Evolutionary conservation across 2,113 vertebrate species (phyloP), one percentile per base, ranked within the genome.

Genomic region (Bombycilla garrulus): DNA sequence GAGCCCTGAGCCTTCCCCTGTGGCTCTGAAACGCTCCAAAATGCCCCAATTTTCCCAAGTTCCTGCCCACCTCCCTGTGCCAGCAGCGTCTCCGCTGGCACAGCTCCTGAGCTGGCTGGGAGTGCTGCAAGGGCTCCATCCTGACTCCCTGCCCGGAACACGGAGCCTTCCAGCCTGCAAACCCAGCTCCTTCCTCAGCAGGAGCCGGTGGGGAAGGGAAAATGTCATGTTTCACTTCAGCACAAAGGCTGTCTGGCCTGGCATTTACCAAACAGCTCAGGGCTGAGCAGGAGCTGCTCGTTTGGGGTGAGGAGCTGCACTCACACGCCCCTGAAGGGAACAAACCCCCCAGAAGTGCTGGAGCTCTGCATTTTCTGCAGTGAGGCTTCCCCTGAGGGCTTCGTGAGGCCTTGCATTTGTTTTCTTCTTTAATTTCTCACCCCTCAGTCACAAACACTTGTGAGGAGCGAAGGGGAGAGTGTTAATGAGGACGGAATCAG

Each of bases 11-110:
- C 11, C 1, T 26, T 71, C 44, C 64, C 15, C 47, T n/a, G 31
- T 5, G 22, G 2, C n/a, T 35, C 20, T 14, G 6, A 48, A 51
- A 6, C 0, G 1, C 42, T 19, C 51, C 31, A 6, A 36, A 57
- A 16, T 0, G 4, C 38, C 42, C 61, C 47, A 5, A 0, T 17
- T 61, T 36, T 6, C 22, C 6, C 3, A 7, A 28, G 2, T 15
- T 36, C 5, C 67, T 42, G 72, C 45, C 50, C 18, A 5, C 5
- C 11, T 57, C 38, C 47, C 38, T 38, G 38, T 38, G 38, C 38
- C 38, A 38, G 38, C 38, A 38, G 38, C 38, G 38, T 38, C 38
- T 38, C 38, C 38, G 9, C 38, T 38, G 38, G 56, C 3, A 36
- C 4, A 23, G 18, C 15, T 17, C 36, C 29, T 8, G 42, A 8